Evolutionary conservation across 2,113 vertebrate genomes (phyloP).

Genomic region (Vulpes vulpes): DNA sequence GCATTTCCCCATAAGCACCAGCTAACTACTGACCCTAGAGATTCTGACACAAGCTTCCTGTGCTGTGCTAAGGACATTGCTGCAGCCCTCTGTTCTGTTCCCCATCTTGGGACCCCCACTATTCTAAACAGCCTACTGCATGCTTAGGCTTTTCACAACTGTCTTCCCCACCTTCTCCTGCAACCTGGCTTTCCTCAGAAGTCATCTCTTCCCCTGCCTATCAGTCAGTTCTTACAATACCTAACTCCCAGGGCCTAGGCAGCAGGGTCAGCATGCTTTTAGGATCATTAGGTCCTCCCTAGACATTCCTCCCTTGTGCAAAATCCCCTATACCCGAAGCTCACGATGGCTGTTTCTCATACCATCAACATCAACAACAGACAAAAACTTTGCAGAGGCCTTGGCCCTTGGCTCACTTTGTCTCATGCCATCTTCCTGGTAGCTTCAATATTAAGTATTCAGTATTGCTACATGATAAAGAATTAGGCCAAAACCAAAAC

Average conservation of each 20-base stretch:
- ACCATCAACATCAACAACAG: background rate
- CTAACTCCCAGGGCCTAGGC: background rate
- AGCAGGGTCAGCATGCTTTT: background rate
- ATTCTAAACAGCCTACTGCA: background rate
- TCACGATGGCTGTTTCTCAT: background rate
- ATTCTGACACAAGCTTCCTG: background rate
- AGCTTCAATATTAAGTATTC: slow-evolving; percentile 2
- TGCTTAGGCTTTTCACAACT: background rate
- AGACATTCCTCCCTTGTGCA: background rate
- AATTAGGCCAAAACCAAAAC: slow-evolving; percentile 17
- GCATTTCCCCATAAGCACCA: background rate
- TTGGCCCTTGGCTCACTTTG: background rate
- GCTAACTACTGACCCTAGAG: background rate
- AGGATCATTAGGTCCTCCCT: background rate
- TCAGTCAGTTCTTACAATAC: background rate
- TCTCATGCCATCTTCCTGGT: background rate
- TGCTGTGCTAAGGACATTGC: background rate
- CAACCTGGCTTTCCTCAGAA: background rate
- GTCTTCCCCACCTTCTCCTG: background rate
- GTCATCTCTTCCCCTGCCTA: background rate
- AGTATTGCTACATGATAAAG: background rate
- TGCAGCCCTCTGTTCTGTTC: background rate
- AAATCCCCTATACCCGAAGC: background rate
- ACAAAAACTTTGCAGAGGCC: background rate
- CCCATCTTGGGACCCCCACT: background rate